Evolutionary conservation across 2,888 invertebrate genomes (phyloP).

Genomic region (Ormyrus thymus): DNA sequence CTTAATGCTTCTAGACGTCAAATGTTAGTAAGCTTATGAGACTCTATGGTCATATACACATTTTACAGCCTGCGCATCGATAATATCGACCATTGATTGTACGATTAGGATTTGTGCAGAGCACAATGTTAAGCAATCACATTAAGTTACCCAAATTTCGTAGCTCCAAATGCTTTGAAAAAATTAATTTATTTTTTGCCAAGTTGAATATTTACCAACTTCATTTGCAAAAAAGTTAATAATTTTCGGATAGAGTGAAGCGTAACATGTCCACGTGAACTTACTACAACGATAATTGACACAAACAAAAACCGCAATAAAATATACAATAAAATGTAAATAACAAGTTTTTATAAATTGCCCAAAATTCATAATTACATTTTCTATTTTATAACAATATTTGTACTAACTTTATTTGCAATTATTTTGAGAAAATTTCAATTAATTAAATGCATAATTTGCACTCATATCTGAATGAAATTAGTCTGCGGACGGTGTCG

Average conservation of each 20-base stretch:
- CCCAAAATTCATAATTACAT: not conserved
- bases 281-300: too few species aligned
- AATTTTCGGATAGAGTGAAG: not conserved
- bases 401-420: slow-evolving; percentile 14
- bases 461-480: not conserved
- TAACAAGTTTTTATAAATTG: not conserved
- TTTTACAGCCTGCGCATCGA: slow-evolving; percentile 53
- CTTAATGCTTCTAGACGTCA: slow-evolving; percentile 21
- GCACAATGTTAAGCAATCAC: slow-evolving; percentile 65
- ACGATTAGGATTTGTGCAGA: slow-evolving; percentile 66
- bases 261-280: too few species aligned
- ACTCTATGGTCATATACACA: slow-evolving; percentile 29
- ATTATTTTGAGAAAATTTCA: not conserved
- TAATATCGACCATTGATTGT: slow-evolving; percentile 68
- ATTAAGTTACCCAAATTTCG: slow-evolving; percentile 58
- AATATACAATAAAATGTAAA: not conserved
- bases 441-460: slow-evolving; percentile 7
- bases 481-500: slow-evolving; percentile 25
- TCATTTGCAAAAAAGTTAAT: not conserved
- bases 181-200: not conserved
- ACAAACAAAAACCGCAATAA: too few species aligned
- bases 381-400: slow-evolving; percentile 13
- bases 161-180: slow-evolving; percentile 7
- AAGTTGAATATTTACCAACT: not conserved
- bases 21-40: slow-evolving; percentile 38